Conservation (phyloP, 2,797 vertebrate species). For the Pogonophryne albipinna region DNA sequence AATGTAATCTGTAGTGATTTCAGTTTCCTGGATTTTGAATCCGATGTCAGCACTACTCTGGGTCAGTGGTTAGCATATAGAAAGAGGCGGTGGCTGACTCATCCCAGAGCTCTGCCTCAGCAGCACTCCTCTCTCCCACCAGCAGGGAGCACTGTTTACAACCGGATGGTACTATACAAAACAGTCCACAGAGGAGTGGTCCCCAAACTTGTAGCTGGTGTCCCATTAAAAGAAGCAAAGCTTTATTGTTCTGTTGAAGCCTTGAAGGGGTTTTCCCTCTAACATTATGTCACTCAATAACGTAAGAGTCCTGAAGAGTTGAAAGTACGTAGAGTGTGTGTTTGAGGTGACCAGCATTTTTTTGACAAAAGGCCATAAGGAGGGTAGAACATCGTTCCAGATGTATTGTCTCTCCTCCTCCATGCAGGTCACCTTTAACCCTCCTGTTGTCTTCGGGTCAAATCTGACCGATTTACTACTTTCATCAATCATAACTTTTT, state of each 20-base stretch:
- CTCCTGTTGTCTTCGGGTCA: too few species aligned
- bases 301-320: background rate
- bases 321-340: background rate
- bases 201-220: background rate
- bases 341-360: background rate
- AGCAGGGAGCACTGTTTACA: background rate
- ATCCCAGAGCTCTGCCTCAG: conserved; percentile 5
- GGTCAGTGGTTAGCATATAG: too few species aligned
- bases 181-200: background rate
- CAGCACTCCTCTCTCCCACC: background rate
- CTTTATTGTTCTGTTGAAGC: background rate
- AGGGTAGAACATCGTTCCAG: background rate
- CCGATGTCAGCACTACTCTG: too few species aligned
- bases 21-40: too few species aligned
- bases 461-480: too few species aligned
- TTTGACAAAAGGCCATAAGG: background rate
- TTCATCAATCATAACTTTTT: too few species aligned
- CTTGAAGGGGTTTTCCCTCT: background rate
- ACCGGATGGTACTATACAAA: background rate
- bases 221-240: background rate
- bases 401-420: background rate
- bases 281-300: background rate
- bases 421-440: too few species aligned
- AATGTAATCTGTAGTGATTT: too few species aligned
- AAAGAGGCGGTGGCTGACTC: background rate